Percentiles rank a stretch among this genome's conserved stretches.
Conservation (phyloP, 2,797 vertebrate species). For the Urocyon cinereoargenteus region DNA sequence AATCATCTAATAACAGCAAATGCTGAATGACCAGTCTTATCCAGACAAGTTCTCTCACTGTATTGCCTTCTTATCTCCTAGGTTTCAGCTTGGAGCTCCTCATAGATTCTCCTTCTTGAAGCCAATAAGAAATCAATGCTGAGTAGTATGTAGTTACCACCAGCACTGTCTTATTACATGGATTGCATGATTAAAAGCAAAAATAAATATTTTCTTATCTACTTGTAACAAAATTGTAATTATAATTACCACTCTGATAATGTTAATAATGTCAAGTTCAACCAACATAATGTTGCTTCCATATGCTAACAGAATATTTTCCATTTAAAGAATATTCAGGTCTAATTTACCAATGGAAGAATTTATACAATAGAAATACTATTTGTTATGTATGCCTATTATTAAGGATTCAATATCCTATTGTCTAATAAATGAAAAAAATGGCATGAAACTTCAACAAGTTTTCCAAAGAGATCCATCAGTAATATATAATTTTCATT, state of each 20-base stretch:
- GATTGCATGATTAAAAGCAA: neutral
- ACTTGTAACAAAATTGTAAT: constrained; percentile 4
- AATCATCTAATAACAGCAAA: neutral
- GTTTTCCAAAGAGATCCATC: neutral
- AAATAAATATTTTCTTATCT: constrained; percentile 9
- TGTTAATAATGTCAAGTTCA: neutral
- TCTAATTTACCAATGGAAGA: neutral
- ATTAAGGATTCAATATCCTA: neutral
- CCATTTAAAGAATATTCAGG: neutral
- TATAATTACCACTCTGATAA: neutral
- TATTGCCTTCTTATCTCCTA: neutral
- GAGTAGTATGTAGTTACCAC: neutral
- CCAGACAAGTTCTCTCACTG: neutral
- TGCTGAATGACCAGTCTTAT: neutral
- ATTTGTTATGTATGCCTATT: neutral
- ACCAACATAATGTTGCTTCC: neutral
- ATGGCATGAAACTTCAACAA: neutral
- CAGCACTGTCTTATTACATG: neutral
- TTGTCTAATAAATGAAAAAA: neutral
- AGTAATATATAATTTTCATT: constrained; percentile 15
- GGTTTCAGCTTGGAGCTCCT: neutral
- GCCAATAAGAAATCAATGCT: constrained; percentile 12
- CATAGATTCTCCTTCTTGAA: neutral
- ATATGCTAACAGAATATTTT: neutral
- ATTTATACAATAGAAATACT: neutral